Evolutionary conservation across 2,888 invertebrate species (phyloP).

Genomic region (Lamproptera curius): DNA sequence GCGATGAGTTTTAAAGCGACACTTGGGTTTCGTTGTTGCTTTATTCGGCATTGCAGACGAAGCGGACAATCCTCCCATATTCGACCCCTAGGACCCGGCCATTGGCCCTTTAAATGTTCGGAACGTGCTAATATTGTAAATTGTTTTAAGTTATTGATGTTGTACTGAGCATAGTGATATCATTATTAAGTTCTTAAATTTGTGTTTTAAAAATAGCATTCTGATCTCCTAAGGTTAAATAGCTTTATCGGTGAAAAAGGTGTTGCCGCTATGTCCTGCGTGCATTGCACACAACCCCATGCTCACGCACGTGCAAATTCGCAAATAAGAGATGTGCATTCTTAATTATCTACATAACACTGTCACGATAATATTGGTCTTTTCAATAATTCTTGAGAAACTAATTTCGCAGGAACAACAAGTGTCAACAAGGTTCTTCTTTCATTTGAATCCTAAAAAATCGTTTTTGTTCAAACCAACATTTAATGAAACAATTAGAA

Average conservation of each 20-base stretch:
- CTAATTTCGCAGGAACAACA: too few species aligned
- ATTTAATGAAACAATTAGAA: too few species aligned
- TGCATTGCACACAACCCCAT: conserved; percentile 29
- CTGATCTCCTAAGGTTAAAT: conserved; percentile 74
- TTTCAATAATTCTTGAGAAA: too few species aligned
- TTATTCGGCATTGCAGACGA: too few species aligned
- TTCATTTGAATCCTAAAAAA: too few species aligned
- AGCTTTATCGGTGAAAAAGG: conserved; percentile 43
- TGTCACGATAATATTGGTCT: neutral
- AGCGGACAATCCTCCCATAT: neutral
- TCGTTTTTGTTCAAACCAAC: too few species aligned
- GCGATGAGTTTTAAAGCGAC: conserved; percentile 31
- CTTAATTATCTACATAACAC: neutral
- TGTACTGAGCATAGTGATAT: conserved; percentile 61
- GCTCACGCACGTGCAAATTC: neutral
- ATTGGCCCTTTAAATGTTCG: conserved; percentile 6
- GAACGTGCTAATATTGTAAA: conserved; percentile 55
- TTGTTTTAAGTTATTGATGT: conserved; percentile 69
- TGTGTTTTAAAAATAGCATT: conserved; percentile 70
- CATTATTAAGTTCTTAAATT: conserved; percentile 67
- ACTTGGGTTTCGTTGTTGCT: too few species aligned
- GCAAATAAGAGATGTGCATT: neutral
- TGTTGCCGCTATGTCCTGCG: conserved; percentile 40
- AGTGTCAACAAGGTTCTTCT: too few species aligned
- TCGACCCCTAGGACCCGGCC: conserved; percentile 12